Base-by-base conservation (phyloP, 1,140 invertebrate species). In the Mya arenaria region DNA sequence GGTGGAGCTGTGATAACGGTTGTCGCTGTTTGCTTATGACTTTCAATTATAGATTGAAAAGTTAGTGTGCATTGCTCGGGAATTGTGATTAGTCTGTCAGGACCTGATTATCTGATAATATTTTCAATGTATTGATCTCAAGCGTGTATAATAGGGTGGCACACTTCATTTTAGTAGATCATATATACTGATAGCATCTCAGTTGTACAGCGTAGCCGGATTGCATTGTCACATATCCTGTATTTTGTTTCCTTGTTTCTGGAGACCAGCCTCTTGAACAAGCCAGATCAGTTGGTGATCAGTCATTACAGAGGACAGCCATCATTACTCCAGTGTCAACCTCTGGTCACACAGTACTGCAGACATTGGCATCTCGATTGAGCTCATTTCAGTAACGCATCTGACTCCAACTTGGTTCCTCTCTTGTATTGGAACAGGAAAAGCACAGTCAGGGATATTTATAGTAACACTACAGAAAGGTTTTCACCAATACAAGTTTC, bases 31-130 rank as follows among this genome's bases (percentile, higher is more conserved):
- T 52, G 48, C 48, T n/a, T n/a, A 52, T 52, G 25, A 52, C 48
- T 52, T 52, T 52, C 48, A 52, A 52, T 52, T 52, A 52, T 52
- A 52, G 48, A 52, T 52, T 34, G 25, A n/a, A 74, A 74, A 74
- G 55, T 37, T 52, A 74, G 41, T 58, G 71, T 60, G 52, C 56
- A 41, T 74, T 74, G 28, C 28, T 74, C 32, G 25, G 32, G 37
- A 30, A 23, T 36, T 60, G 25, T 13, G 28, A 30, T 65, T 23
- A 23, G 60, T 41, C 39, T 79, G 75, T 52, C 75, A 79, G 62
- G 75, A 79, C 36, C 41, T 68, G 75, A 79, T 79, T 79, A 79
- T 66, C 75, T 79, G 75, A 79, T 68, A 66, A 79, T 79, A 79
- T 66, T 66, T 79, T 58, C 73, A 25, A 48, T 79, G 63, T 79